Base-by-base conservation (phyloP, 1,140 invertebrate genomes). In the Penaeus indicus region DNA sequence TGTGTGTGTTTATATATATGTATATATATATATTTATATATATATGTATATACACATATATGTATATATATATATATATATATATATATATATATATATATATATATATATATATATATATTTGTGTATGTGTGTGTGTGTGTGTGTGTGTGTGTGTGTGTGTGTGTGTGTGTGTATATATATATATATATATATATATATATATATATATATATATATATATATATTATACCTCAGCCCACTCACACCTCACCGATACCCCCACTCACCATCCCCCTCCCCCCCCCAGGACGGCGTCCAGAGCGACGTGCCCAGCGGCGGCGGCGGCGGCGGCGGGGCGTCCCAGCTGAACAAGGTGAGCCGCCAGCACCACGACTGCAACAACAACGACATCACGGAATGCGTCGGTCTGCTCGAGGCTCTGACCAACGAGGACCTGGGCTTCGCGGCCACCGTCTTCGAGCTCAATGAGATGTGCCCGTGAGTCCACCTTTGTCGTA, bases 391-490 rank as follows among this genome's bases (percentile, higher is more conserved):
- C 85, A 90, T 90, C 38, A 77, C 90, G 11, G 79, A 89, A 67
- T 90, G 90, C 47, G 84, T 88, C 27, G 84, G 75, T 38, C 81
- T 90, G 21, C 85, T 90, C 5, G 90, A 89, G 42, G 90, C 87
- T 16, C 81, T 90, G 72, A 90, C 90, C 25, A 90, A 86, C n/a
- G 89, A 90, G 72, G 90, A 90, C 69, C 82, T 90, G 16, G 90
- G 90, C 16, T 90, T 90, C 18, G 90, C 90, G 8, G 90, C 90
- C 0, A 84, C 90, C 7, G 87, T 86, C 21, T 84, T 87, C 47
- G 90, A 90, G 75, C 88, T 90, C 5, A 90, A 90, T 22, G 83
- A 84, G 25, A 90, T 90, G 90, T 90, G 90, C 63, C 90, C 90
- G 88, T 89, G 38, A 89, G 88, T 88, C 38, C 2, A 5, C 1